phyloP scores from a whole-genome alignment of 2,888 invertebrate species.

The Ctenicera cuprea region DNA sequence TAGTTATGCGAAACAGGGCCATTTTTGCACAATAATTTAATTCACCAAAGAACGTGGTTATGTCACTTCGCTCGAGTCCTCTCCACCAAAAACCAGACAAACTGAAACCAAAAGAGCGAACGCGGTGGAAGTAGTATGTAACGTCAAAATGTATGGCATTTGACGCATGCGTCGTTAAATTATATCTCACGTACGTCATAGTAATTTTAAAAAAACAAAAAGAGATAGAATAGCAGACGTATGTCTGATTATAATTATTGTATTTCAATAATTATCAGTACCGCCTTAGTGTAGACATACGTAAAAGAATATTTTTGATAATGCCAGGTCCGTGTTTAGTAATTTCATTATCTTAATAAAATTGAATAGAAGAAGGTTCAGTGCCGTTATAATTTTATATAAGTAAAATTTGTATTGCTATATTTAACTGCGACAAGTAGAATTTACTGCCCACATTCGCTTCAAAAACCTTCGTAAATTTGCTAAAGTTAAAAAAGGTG shows the following conservation, averaged over 20 bases:
- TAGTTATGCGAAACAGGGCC: conserved; percentile 81
- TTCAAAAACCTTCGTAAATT: no score
- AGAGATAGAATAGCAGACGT: neutral
- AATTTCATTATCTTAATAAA: no score
- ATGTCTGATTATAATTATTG: conserved; percentile 3
- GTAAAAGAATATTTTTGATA: neutral
- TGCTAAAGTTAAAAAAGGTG: no score
- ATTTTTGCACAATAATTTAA: conserved; percentile 70
- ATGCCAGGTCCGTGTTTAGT: neutral
- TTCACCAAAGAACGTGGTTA: conserved; percentile 30
- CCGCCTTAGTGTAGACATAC: conserved; percentile 1
- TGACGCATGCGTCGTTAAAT: conserved; percentile 5
- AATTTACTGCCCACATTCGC: no score
- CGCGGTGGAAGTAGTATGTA: conserved; percentile 29
- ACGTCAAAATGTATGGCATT: neutral
- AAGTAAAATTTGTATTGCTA: no score
- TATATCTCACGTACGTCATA: neutral
- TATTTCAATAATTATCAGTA: conserved; percentile 23
- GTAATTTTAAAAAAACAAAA: neutral
- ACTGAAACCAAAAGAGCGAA: conserved; percentile 52
- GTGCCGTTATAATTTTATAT: no score
- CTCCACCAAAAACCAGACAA: conserved; percentile 47
- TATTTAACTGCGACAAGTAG: no score
- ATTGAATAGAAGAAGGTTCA: no score
- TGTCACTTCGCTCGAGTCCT: conserved; percentile 35